Evolutionary conservation across 2,888 invertebrate genomes (phyloP), one percentile per base, ranked within the genome.

Genomic region (Sthenelais limicola): DNA sequence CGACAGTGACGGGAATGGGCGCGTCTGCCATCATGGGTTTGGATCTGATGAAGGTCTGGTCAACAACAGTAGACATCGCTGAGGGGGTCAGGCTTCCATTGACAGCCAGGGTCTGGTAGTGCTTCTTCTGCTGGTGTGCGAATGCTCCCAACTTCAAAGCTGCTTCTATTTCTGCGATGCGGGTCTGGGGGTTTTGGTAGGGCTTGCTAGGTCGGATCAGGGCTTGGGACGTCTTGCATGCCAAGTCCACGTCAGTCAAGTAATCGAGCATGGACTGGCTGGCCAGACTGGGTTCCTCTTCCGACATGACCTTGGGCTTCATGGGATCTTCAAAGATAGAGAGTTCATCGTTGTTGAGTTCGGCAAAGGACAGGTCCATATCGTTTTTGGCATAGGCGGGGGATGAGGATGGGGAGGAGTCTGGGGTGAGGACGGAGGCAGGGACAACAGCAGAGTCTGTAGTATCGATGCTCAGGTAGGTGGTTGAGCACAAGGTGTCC

Each of bases 341-440:
- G n/a, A 49, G 30, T 15, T 71, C 26, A 24, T 28, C 30, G 7
- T 47, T 21, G 12, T 71, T 32, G 15, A 48, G n/a, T 9, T 52
- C 54, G 33, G 43, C 3, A 18, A 9, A 24, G 54, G n/a, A 12
- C 15, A 32, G 18, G n/a, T 32, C 51, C 56, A 49, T 56, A 7
- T 7, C 5, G 48, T 5, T 30, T 18, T 3, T 21, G 26, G 21
- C 7, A 56, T 54, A 33, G 21, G 33, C 38, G 2, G 62, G 43
- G 9, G 72, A 47, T 15, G 66, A 66, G 21, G 38, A 47, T 7
- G 76, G 76, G 12, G 76, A 74, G n/a, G 76, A 24, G 15, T 72
- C 74, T 24, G 76, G 76, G n/a, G 74, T 76, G 26, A 74, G 68
- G 15, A 72, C 21, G 33, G 69, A 72, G 24, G 47, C 9, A 9